Percentiles rank a stretch among this genome's conserved stretches.
These are phyloP conservation scores for Caenorhabditis remanei DNA, from an alignment of 1,140 invertebrate species.

Conservation along the genomic window DNA sequence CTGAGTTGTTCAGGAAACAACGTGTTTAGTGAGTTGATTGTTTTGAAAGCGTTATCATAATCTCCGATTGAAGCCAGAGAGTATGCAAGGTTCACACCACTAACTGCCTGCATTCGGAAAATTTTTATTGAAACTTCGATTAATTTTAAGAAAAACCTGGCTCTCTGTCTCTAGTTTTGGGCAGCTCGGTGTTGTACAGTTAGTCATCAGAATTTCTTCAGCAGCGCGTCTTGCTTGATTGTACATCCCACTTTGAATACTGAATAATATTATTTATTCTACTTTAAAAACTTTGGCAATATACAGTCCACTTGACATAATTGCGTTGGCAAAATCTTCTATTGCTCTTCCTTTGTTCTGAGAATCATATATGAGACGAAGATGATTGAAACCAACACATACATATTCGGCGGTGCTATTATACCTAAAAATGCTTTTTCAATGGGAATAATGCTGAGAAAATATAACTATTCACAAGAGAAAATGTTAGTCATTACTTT, in stretches of 20 bases:
- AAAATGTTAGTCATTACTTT: too few relatives aligned
- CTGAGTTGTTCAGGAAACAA: neutral
- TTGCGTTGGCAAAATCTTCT: neutral
- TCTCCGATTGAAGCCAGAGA: neutral
- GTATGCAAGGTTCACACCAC: neutral
- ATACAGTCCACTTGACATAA: constrained; percentile 20
- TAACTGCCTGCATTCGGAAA: neutral
- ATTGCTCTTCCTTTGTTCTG: neutral
- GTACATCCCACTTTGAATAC: constrained; percentile 20
- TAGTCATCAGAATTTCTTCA: neutral
- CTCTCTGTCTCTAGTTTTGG: neutral
- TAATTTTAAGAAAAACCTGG: neutral
- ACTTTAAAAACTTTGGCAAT: too few relatives aligned
- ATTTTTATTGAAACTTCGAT: too few relatives aligned
- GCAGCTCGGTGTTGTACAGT: neutral
- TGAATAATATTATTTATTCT: neutral
- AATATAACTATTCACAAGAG: too few relatives aligned
- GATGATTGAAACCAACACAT: neutral
- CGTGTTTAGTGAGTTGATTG: neutral
- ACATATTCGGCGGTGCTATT: constrained; percentile 8
- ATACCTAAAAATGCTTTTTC: neutral
- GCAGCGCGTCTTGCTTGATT: neutral
- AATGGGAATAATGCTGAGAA: too few relatives aligned
- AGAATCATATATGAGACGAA: neutral
- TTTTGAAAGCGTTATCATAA: neutral